phyloP scores from a whole-genome alignment of 2,113 vertebrate genomes.

The Poicephalus gulielmi region DNA sequence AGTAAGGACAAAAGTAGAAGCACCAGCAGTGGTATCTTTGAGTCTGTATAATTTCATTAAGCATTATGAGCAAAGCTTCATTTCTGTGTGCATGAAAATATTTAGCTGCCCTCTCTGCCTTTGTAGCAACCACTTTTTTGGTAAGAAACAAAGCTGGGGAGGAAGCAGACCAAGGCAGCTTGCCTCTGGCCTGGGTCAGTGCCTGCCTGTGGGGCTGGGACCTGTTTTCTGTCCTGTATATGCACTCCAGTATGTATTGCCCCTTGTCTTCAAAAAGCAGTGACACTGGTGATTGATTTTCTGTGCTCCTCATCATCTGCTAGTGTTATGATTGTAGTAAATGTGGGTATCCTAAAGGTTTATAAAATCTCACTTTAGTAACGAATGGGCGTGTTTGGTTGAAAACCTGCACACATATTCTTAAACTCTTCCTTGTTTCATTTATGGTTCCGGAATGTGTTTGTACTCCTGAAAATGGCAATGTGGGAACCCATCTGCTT shows the following conservation, averaged over 20 bases:
- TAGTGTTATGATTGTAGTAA: neutral
- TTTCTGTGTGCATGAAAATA: neutral
- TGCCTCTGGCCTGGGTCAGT: neutral
- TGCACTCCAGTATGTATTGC: neutral
- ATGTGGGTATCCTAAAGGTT: neutral
- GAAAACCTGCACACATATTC: neutral
- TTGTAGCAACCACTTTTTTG: neutral
- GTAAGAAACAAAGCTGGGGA: neutral
- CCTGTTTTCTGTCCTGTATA: neutral
- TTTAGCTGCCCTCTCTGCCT: neutral
- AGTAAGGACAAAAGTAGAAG: neutral
- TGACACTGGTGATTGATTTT: neutral
- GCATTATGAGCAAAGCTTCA: neutral
- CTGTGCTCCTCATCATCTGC: neutral
- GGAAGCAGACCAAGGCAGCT: fast-evolving
- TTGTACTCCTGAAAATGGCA: slow-evolving; percentile 19
- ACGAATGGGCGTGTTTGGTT: neutral
- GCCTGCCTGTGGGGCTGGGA: neutral
- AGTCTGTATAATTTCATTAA: neutral
- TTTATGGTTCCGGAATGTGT: neutral
- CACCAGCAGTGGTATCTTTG: neutral
- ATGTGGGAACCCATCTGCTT: slow-evolving; percentile 48
- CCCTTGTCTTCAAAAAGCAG: neutral
- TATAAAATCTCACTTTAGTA: neutral
- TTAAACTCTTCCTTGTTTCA: neutral